phyloP scores from a whole-genome alignment of 2,888 invertebrate species.

The Lasioglossum leucozonium region DNA sequence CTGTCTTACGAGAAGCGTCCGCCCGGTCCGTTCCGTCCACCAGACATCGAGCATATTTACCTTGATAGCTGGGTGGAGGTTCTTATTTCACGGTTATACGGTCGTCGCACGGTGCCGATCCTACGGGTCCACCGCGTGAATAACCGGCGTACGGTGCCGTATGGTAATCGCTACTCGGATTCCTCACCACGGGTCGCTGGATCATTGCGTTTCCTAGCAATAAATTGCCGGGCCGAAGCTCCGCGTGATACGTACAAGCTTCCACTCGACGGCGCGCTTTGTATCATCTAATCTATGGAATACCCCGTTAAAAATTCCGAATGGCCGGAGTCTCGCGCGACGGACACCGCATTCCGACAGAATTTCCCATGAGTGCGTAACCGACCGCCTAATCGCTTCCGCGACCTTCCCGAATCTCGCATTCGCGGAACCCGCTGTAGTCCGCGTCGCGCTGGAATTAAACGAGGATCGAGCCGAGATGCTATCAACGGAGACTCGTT shows the following conservation, averaged over 20 bases:
- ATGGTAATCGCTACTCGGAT: constrained; percentile 72
- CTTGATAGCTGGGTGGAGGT: constrained; percentile 53
- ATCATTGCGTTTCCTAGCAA: constrained; percentile 68
- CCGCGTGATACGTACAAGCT: constrained; percentile 64
- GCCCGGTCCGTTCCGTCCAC: constrained; percentile 61
- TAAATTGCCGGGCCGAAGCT: constrained; percentile 62
- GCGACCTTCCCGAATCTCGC: constrained; percentile 34
- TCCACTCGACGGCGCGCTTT: constrained; percentile 51
- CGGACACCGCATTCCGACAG: constrained; percentile 55
- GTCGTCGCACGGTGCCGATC: constrained; percentile 51
- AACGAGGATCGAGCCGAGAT: background rate
- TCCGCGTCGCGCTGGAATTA: background rate
- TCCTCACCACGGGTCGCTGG: constrained; percentile 62
- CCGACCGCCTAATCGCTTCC: constrained; percentile 28
- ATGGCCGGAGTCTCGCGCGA: constrained; percentile 40
- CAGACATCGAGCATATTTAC: constrained; percentile 64
- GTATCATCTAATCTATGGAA: constrained; percentile 66
- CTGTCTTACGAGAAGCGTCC: constrained; percentile 48
- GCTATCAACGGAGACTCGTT: background rate
- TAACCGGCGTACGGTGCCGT: constrained; percentile 55
- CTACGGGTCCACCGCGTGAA: constrained; percentile 51
- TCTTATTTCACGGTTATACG: constrained; percentile 41
- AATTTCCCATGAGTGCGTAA: constrained; percentile 50
- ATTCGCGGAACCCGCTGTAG: background rate
- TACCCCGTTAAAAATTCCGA: constrained; percentile 56